phyloP scores from a whole-genome alignment of 2,113 vertebrate species.

The Oxyura jamaicensis region DNA sequence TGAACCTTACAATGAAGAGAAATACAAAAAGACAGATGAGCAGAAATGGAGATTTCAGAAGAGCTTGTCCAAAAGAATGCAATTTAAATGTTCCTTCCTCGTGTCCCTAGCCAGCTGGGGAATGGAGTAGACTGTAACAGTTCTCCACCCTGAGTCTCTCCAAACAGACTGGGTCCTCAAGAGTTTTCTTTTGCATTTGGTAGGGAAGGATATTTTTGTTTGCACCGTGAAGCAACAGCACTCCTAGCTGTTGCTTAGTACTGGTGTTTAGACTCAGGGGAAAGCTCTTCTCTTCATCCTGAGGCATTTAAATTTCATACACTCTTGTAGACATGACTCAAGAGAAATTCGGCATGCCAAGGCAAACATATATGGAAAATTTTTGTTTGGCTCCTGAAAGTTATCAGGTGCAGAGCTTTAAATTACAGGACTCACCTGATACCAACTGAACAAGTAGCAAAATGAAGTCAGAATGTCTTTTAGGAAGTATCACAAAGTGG shows the following conservation, averaged over 20 bases:
- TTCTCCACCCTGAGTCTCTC: background rate
- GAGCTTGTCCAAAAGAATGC: background rate
- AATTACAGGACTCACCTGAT: background rate
- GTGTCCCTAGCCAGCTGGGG: background rate
- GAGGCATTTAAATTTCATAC: background rate
- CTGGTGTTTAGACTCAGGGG: background rate
- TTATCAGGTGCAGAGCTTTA: background rate
- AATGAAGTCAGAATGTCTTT: background rate
- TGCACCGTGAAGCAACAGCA: background rate
- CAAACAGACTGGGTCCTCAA: background rate
- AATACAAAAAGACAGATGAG: background rate
- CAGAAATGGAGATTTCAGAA: background rate
- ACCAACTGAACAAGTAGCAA: background rate
- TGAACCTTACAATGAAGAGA: background rate
- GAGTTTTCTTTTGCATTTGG: background rate
- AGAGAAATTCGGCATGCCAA: background rate
- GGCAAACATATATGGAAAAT: background rate
- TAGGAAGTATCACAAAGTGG: background rate
- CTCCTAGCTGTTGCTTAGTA: too few relatives aligned
- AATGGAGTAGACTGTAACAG: background rate
- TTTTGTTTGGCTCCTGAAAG: background rate
- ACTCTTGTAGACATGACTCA: background rate
- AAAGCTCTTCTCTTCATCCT: background rate
- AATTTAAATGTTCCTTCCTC: background rate
- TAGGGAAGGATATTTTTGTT: background rate